phyloP scores from a whole-genome alignment of 2,797 vertebrate genomes.

The Rhincodon typus region DNA sequence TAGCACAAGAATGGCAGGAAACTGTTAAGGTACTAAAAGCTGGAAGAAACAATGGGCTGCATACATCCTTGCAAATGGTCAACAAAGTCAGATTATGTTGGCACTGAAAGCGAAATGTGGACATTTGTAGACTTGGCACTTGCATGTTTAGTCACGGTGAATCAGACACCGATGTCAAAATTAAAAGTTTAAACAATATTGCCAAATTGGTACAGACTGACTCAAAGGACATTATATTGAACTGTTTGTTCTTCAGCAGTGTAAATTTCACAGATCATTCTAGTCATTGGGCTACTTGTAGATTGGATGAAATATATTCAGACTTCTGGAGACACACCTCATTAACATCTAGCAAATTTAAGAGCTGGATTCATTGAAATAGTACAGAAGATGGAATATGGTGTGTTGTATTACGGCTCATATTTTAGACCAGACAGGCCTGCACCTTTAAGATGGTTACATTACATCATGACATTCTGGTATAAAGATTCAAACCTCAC shows the following conservation, averaged over 20 bases:
- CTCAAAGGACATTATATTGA: neutral
- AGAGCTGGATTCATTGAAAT: neutral
- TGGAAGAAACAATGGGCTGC: neutral
- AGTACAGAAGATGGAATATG: neutral
- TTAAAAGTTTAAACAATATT: neutral
- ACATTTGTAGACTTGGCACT: neutral
- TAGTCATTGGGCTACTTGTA: neutral
- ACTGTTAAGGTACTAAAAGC: neutral
- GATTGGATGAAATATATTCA: neutral
- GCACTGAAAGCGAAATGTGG: neutral
- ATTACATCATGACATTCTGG: no score
- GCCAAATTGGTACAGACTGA: neutral
- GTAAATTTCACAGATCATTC: neutral
- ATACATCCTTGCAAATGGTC: neutral
- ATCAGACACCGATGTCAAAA: neutral
- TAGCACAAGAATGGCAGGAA: neutral
- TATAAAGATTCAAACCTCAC: no score
- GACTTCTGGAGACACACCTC: neutral
- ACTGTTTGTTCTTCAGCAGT: no score
- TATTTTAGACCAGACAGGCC: no score
- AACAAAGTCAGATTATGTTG: neutral
- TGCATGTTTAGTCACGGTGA: neutral
- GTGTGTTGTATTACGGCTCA: no score
- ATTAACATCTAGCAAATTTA: neutral
- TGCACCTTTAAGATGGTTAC: no score